Evolutionary conservation across 2,888 invertebrate genomes (phyloP), one percentile per base, ranked within the genome.

Genomic region (Selenia dentaria): DNA sequence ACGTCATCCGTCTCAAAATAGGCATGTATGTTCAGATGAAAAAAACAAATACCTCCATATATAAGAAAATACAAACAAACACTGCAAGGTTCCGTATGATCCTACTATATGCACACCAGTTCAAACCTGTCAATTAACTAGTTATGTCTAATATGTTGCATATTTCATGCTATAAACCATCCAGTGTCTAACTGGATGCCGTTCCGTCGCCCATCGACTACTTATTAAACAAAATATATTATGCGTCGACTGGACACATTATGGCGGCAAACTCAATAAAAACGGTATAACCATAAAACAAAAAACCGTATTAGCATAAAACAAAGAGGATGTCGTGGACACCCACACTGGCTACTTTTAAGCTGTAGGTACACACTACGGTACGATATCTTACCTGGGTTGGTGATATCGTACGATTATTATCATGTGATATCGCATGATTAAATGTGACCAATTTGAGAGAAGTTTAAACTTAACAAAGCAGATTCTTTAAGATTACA

Each of bases 281-380:
- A 72, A 61, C 49, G 56, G 59, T 74, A 72, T 75, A 64, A 66
- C 59, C 69, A 73, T 82, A 80, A 81, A 82, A 77, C 73, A 77
- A 74, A 79, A 47, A 72, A 61, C 46, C 59, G 59, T 74, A 72
- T 75, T 65, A 67, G 59, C 70, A 74, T 82, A 80, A 82, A 82
- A 77, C 73, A 77, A 74, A 79, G 66, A 59, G 68, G 66, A 67
- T 66, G 65, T 61, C 38, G 62, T 40, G 71, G 64, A 79, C 80
- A 74, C 79, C 80, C 79, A 81, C 81, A 70, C 59, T 46, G 64
- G 65, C 65, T 67, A 70, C 64, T 70, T 79, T 77, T 36, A 41
- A 73, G 70, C 64, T 67, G 64, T 71, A 54, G 50, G 6, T 40
- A 37, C 46, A 41, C 11, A 28, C 20, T 27, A 16, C 6, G 12